Conservation (phyloP, 2,888 invertebrate genomes). For the Amblyjoppa fuscipennis region DNA sequence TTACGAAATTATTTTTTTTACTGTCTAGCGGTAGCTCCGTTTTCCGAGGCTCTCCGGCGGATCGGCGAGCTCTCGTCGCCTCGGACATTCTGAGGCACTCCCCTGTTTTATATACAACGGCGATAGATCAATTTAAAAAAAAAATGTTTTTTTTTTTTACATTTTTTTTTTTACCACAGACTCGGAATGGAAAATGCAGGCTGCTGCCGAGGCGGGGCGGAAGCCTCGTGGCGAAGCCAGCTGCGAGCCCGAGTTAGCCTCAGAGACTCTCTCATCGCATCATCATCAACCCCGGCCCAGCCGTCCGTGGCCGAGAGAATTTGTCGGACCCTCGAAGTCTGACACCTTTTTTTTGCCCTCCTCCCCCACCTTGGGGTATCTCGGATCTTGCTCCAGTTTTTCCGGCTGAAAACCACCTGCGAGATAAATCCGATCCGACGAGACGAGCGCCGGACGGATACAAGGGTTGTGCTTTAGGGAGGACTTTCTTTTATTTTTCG, state of each 20-base stretch:
- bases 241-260: slow-evolving; percentile 44
- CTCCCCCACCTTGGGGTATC: slow-evolving; percentile 18
- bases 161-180: slow-evolving; percentile 38
- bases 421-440: slow-evolving; percentile 31
- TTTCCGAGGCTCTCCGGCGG: slow-evolving; percentile 26
- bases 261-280: slow-evolving; percentile 52
- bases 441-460: background rate
- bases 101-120: slow-evolving; percentile 63
- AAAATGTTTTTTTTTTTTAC: slow-evolving; percentile 15
- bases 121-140: slow-evolving; percentile 54
- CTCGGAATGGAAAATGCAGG: slow-evolving; percentile 65
- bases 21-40: slow-evolving; percentile 9
- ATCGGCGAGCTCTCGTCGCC: slow-evolving; percentile 58
- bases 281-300: slow-evolving; percentile 59
- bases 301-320: slow-evolving; percentile 56
- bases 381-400: slow-evolving; percentile 43
- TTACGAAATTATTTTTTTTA: too few species aligned
- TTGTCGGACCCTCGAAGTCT: slow-evolving; percentile 46
- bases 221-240: slow-evolving; percentile 60
- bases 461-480: too few species aligned
- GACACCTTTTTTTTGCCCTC: slow-evolving; percentile 52
- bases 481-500: background rate
- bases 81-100: slow-evolving; percentile 55
- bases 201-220: slow-evolving; percentile 54
- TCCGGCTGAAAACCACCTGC: slow-evolving; percentile 53